phyloP scores from a whole-genome alignment of 2,888 invertebrate genomes.

The Campopleginae sp. region DNA sequence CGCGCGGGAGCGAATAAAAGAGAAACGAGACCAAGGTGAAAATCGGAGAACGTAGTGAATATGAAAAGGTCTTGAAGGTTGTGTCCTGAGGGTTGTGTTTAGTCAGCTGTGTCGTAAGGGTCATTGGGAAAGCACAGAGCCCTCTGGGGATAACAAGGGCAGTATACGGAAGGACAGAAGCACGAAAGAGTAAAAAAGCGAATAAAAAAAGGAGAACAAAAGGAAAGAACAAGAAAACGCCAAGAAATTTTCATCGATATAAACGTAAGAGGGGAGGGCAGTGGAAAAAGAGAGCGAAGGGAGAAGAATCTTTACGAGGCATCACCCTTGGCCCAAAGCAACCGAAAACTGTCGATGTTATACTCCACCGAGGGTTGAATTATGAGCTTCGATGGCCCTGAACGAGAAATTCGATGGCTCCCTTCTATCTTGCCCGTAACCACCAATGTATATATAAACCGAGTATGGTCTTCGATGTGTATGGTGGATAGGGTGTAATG shows the following conservation, averaged over 20 bases:
- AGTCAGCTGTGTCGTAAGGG: conserved; percentile 55
- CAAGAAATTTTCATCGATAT: conserved; percentile 23
- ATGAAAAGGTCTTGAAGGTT: conserved; percentile 54
- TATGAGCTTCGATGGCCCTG: conserved; percentile 74
- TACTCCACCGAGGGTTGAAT: conserved; percentile 72
- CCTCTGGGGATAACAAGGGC: conserved; percentile 48
- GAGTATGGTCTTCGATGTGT: conserved; percentile 28
- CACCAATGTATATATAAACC: conserved; percentile 74
- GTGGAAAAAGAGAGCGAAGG: conserved; percentile 54
- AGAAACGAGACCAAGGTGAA: conserved; percentile 24
- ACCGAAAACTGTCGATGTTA: conserved; percentile 70
- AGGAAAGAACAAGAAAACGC: conserved; percentile 46
- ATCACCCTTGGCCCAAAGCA: conserved; percentile 18
- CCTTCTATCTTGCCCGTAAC: conserved; percentile 58
- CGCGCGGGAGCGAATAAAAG: conserved; percentile 54
- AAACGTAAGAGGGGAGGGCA: conserved; percentile 35
- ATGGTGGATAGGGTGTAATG: neutral
- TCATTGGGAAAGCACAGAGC: conserved; percentile 40
- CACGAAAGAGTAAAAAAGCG: conserved; percentile 8
- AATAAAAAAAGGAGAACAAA: conserved; percentile 40
- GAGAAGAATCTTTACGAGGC: conserved; percentile 46
- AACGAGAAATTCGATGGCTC: conserved; percentile 69
- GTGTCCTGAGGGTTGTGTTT: conserved; percentile 50
- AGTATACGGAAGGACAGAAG: conserved; percentile 45
- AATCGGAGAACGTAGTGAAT: conserved; percentile 47